phyloP scores from a whole-genome alignment of 2,113 vertebrate genomes.

The Perognathus longimembris region DNA sequence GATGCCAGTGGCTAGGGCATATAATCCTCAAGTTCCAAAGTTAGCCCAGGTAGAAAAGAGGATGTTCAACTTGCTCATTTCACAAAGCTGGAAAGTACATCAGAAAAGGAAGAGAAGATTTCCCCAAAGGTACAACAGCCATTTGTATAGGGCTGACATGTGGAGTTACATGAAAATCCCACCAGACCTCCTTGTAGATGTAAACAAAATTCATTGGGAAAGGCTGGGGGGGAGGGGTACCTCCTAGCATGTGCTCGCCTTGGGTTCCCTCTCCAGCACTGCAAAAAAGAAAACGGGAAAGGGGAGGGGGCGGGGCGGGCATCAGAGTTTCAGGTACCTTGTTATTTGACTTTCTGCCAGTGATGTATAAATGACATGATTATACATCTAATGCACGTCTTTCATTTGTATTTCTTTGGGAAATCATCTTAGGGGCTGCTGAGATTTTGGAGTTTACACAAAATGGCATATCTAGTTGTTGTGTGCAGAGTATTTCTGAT shows the following conservation, averaged over 20 bases:
- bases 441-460: not conserved
- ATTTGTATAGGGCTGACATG: not conserved
- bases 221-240: no score
- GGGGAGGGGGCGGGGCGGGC: not conserved
- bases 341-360: not conserved
- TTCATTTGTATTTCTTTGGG: slow-evolving; percentile 8
- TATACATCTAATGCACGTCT: not conserved
- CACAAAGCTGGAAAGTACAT: slow-evolving; percentile 7
- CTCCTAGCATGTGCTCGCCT: not conserved
- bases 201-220: not conserved
- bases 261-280: not conserved
- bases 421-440: not conserved
- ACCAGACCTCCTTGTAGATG: slow-evolving; percentile 1
- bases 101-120: slow-evolving; percentile 40
- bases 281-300: not conserved
- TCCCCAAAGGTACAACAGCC: slow-evolving; percentile 7
- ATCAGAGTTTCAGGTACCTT: not conserved
- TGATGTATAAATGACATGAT: not conserved
- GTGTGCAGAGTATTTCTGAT: not conserved
- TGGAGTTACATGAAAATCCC: not conserved
- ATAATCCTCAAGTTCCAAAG: no score
- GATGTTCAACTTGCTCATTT: not conserved
- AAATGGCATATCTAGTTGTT: not conserved
- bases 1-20: no score
- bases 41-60: no score